Conservation (phyloP, 2,113 vertebrate genomes). For the Noctilio leporinus region DNA sequence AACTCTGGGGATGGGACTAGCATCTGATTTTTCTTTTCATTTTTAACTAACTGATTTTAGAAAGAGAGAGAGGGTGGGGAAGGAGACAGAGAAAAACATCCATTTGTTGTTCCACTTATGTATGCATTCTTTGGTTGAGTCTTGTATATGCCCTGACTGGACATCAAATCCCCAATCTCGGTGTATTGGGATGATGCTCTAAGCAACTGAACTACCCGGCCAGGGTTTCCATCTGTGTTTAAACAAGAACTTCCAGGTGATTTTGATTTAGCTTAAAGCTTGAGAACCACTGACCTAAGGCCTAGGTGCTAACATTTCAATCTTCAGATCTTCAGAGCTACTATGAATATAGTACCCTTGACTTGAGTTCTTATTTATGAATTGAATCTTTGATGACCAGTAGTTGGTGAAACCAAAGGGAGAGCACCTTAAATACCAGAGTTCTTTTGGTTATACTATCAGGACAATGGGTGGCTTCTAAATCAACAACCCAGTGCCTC, state of each 20-base stretch:
- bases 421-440: not conserved
- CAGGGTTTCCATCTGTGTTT: not conserved
- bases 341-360: not conserved
- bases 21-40: not conserved
- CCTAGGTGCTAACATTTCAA: not conserved
- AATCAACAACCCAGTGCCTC: not conserved
- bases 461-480: not conserved
- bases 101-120: no score
- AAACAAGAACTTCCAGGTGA: not conserved
- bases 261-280: not conserved
- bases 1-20: not conserved
- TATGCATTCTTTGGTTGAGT: no score
- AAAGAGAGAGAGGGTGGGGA: no score
- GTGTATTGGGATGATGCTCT: no score
- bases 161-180: no score
- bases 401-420: not conserved
- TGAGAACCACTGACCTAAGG: not conserved
- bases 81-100: no score
- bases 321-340: not conserved
- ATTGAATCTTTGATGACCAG: not conserved
- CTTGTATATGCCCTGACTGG: no score
- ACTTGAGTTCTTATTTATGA: not conserved
- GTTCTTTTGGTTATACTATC: not conserved
- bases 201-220: no score
- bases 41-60: no score